These are phyloP conservation scores for Ara ararauna DNA, from an alignment of 2,797 vertebrate species.

Conservation along the genomic window DNA sequence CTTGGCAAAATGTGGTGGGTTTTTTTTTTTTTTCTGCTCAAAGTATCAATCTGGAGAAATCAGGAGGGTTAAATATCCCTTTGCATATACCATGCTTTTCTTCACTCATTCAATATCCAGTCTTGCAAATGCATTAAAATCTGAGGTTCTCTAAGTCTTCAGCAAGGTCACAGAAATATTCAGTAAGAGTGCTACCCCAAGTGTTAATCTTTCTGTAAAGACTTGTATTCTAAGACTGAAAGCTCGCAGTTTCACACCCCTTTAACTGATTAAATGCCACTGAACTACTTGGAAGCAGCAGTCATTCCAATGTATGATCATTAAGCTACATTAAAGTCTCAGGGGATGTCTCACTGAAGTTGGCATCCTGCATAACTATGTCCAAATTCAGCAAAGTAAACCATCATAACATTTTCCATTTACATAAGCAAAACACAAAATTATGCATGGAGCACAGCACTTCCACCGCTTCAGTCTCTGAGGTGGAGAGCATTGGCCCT, in stretches of 20 bases:
- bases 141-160: background rate
- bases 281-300: background rate
- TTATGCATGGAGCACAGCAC: background rate
- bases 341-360: background rate
- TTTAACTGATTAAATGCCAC: background rate
- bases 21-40: background rate
- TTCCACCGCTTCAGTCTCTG: accelerated
- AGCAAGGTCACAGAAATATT: background rate
- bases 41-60: background rate
- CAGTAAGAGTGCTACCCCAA: background rate
- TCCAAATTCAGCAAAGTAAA: background rate
- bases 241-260: background rate
- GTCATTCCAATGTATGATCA: background rate
- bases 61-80: background rate
- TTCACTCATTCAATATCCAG: background rate
- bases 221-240: background rate
- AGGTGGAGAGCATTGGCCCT: background rate
- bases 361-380: background rate
- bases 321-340: background rate
- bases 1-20: background rate
- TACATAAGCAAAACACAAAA: background rate
- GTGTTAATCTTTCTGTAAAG: background rate
- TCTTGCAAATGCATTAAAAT: background rate
- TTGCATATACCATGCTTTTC: background rate
- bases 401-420: background rate